Base-by-base conservation (phyloP, 2,888 invertebrate species). In the Oscheius myriophilus region DNA sequence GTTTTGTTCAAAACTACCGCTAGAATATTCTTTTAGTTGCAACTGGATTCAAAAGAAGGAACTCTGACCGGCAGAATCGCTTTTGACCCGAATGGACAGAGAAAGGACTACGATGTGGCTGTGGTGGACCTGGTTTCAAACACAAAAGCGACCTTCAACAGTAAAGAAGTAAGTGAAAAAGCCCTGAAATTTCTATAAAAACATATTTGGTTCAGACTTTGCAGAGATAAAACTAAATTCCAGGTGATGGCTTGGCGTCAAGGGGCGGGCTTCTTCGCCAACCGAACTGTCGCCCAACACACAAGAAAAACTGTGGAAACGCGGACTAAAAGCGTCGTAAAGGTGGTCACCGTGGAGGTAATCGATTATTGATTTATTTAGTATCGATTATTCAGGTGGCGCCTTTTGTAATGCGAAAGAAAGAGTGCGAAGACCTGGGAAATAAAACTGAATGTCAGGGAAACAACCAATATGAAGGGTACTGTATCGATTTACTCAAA, bases 331-430 rank as follows among this genome's bases (percentile, higher is more conserved):
- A 79, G 80, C 46, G 70, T 75, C 18, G 82, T 85, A n/a, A 75
- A 75, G 58, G 79, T 83, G n/a, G 75, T 75, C 18, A 83, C 82
- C 0, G 75, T 75, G 43, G 52, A 70, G 67, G 80, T 76, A 23
- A 18, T 67, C 21, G 21, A 54, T 54, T 16, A 16, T 21, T 16
- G 54, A 25, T 25, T 6, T 25, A 16, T 9, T 25, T 6, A 25
- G 9, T 26, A 16, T 54, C 18, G 33, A 26, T 41, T 49, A 21
- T 72, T 41, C 88, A 96, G 94, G 93, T 92, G 83, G 90, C 91
- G 51, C 96, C 96, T 0, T 96, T 95, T 83, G 92, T 93, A 14
- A 93, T 94, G 93, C 87, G 92, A 18, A 93, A 92, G 86, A 91
- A 92, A 82, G 82, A 78, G 45, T 84, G 83, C 62, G 64, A 72